A percentile compares a stretch with the other conserved stretches of the same genome.
These are phyloP conservation scores for Tenebrosternarchus preto DNA, from an alignment of 2,113 vertebrate species.

Conservation along the genomic window DNA sequence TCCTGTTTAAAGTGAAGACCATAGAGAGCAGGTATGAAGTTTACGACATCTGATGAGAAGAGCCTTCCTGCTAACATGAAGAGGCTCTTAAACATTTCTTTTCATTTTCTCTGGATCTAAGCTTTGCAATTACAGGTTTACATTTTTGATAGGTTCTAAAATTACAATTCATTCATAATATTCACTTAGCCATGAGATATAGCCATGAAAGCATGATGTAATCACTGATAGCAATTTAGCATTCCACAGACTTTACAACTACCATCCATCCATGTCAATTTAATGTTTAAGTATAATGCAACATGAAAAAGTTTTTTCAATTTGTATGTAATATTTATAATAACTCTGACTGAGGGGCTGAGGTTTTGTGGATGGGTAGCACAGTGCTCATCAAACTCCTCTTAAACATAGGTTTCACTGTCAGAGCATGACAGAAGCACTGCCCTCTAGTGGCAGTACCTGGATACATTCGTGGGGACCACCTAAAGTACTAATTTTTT, in stretches of 20 bases:
- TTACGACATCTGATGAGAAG: slow-evolving; percentile 27
- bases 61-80: slow-evolving; percentile 32
- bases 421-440: slow-evolving; percentile 40
- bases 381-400: slow-evolving; percentile 20
- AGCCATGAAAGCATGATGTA: background rate
- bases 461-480: background rate
- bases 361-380: background rate
- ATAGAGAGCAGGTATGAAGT: slow-evolving; percentile 57
- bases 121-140: background rate
- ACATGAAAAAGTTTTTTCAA: background rate
- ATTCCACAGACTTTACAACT: too few relatives aligned
- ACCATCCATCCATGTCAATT: background rate
- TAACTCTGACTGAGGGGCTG: background rate
- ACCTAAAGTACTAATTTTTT: background rate
- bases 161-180: too few relatives aligned
- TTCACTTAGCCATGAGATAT: background rate
- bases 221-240: background rate
- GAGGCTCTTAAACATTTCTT: background rate
- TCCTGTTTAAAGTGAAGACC: slow-evolving; percentile 63
- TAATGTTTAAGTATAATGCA: background rate
- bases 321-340: background rate
- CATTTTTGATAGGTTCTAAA: too few relatives aligned
- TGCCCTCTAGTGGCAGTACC: slow-evolving; percentile 68
- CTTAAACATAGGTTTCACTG: slow-evolving; percentile 17
- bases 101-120: slow-evolving; percentile 1